These are phyloP conservation scores for Zosterops borbonicus DNA, from an alignment of 2,113 vertebrate species.

Conservation along the genomic window DNA sequence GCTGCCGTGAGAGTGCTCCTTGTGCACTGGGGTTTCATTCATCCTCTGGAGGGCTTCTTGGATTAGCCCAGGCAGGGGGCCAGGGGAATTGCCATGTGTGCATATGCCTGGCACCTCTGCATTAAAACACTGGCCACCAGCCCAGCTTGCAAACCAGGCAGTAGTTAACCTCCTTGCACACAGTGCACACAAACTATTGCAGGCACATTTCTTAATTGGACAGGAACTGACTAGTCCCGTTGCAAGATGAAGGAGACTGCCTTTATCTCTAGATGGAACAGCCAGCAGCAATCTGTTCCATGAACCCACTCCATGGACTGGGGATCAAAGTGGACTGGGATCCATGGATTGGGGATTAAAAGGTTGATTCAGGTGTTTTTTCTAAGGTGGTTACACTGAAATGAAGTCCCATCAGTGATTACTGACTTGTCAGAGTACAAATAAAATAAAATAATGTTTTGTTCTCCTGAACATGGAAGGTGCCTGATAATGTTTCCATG, in stretches of 20 bases:
- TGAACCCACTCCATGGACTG: background rate
- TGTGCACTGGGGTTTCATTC: background rate
- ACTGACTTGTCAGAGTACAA: background rate
- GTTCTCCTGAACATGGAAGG: background rate
- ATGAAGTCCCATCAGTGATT: background rate
- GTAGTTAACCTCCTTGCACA: background rate
- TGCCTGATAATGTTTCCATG: background rate
- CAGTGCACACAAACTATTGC: background rate
- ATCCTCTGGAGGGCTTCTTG: background rate
- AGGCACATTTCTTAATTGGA: background rate
- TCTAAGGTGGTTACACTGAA: background rate
- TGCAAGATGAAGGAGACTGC: background rate
- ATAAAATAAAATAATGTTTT: background rate
- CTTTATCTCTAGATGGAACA: background rate
- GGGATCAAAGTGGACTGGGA: background rate
- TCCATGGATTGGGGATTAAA: background rate
- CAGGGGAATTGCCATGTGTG: background rate
- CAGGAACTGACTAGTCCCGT: background rate
- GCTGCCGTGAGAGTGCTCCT: accelerated
- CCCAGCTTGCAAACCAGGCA: background rate
- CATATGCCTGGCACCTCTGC: background rate
- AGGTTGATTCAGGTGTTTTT: background rate
- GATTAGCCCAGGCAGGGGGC: background rate
- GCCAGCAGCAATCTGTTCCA: background rate
- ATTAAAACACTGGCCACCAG: background rate